Conservation (phyloP, 2,888 invertebrate species). For the Resseliella maxima region DNA sequence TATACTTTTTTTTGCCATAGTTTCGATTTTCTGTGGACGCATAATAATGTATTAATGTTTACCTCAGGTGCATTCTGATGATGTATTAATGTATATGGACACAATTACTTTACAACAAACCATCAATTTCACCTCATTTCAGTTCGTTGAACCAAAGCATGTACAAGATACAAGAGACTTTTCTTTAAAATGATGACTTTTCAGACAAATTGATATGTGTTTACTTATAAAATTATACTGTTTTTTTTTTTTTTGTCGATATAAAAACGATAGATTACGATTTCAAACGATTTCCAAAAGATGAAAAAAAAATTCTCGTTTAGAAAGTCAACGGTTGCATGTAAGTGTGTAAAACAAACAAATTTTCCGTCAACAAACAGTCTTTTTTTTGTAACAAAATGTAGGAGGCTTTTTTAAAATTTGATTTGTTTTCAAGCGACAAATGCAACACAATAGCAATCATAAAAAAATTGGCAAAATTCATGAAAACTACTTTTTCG, state of each 20-base stretch:
- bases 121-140: constrained; percentile 49
- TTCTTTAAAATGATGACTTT: too few species aligned
- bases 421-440: neutral
- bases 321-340: too few species aligned
- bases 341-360: too few species aligned
- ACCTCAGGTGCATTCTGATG: constrained; percentile 55
- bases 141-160: neutral
- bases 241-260: too few species aligned
- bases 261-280: too few species aligned
- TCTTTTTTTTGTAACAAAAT: too few species aligned
- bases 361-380: too few species aligned
- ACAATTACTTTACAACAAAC: constrained; percentile 14
- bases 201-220: too few species aligned
- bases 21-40: neutral
- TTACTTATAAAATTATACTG: too few species aligned
- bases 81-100: constrained; percentile 30
- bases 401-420: neutral
- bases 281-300: too few species aligned
- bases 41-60: constrained; percentile 47
- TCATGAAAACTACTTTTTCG: neutral
- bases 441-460: neutral
- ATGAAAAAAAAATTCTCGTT: too few species aligned
- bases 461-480: neutral
- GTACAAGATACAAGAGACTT: neutral
- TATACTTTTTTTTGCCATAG: neutral